Conservation (phyloP, 1,140 invertebrate species). For the Cydia pomonella region DNA sequence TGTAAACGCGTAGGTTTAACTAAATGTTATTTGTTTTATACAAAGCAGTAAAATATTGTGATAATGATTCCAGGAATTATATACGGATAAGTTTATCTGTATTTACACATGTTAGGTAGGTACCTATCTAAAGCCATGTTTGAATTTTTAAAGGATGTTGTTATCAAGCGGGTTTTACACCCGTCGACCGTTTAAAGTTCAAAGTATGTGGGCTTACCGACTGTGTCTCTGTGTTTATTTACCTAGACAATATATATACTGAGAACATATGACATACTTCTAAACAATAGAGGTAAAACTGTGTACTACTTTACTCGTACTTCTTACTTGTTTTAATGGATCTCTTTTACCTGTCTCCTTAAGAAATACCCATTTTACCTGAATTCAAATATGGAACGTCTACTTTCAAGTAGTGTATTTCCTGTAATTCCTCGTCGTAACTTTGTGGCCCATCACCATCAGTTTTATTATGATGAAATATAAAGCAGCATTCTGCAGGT, state of each 20-base stretch:
- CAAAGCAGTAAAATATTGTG: background rate
- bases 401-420: background rate
- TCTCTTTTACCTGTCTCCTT: no score
- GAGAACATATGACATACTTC: background rate
- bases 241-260: background rate
- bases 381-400: background rate
- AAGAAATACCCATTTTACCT: background rate
- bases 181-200: background rate
- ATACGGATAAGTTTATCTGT: conserved; percentile 5
- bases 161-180: background rate
- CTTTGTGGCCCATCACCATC: background rate
- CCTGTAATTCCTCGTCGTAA: background rate
- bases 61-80: background rate
- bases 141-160: background rate
- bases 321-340: no score
- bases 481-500: background rate
- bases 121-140: background rate
- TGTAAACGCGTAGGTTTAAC: conserved; percentile 18
- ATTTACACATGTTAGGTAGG: background rate
- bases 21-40: background rate
- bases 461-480: background rate
- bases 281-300: no score
- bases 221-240: background rate
- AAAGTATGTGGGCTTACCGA: background rate
- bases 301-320: no score